These are phyloP conservation scores for Porites lutea DNA, from an alignment of 64 coral and sea anemone species.

Conservation along the genomic window DNA sequence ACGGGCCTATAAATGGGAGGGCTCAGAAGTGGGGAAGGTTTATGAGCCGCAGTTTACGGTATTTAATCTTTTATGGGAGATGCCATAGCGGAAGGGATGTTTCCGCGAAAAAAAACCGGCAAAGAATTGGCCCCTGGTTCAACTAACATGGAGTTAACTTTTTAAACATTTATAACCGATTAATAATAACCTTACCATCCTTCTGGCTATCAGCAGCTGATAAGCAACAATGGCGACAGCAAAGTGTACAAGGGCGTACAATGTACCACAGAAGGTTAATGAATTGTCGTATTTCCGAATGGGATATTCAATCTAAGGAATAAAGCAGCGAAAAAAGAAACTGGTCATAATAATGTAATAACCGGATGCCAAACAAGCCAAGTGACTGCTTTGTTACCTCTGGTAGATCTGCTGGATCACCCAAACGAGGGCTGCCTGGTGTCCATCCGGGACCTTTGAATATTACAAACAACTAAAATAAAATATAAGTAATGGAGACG, in stretches of 20 bases:
- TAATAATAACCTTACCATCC: constrained; percentile 49
- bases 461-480: constrained; percentile 76
- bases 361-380: neutral
- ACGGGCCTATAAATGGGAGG: no score
- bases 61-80: no score
- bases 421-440: constrained; percentile 79
- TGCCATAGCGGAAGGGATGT: no score
- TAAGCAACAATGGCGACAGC: constrained; percentile 55
- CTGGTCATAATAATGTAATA: neutral
- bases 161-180: no score
- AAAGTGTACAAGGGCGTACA: constrained; percentile 78
- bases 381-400: constrained; percentile 30
- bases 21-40: no score
- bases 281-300: constrained; percentile 71
- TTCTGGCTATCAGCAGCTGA: constrained; percentile 67
- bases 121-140: no score
- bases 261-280: constrained; percentile 41
- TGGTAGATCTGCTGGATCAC: constrained; percentile 85
- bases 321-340: neutral
- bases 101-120: no score
- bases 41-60: no score
- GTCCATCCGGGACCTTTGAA: constrained; percentile 94
- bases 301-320: constrained; percentile 73
- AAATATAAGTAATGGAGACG: neutral
- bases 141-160: no score